Evolutionary conservation across 2,113 vertebrate genomes (phyloP), one percentile per base, ranked within the genome.

Genomic region (Melanerpes aurifrons): DNA sequence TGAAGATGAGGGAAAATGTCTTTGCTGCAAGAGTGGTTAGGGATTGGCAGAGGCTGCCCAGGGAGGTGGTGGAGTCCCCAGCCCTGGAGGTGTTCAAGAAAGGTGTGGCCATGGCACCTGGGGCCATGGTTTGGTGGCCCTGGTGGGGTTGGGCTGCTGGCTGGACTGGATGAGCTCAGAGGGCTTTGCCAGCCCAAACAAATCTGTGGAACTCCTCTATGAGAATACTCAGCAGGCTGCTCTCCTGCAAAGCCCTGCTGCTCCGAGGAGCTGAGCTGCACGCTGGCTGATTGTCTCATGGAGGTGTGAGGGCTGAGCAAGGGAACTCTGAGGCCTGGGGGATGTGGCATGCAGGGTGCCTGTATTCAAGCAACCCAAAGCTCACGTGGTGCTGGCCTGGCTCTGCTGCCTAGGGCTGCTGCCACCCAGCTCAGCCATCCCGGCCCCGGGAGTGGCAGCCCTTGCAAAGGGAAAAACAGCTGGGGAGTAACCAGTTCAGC

Each of bases 401-500:
- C n/a, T 29, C n/a, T 2, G 73, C 53, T 37, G 80, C 91, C 80
- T 37, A 8, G 8, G 7, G 92, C 83, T 66, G 79, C 83, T 25
- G 1, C 63, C 20, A 25, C 1, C 1, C 86, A 22, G 63, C 43
- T 64, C 47, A 22, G 61, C 77, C 5, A 0, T 9, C 48, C 77
- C 2, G 3, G 72, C 31, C 57, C 14, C 28, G 26, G 95, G 92
- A 96, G 92, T 50, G 68, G 82, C 94, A 48, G 56, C 1, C 91
- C 84, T 93, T 48, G 94, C 89, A 37, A 70, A 73, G 95, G 20
- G 0, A 82, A 90, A 92, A 81, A 16, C 89, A 75, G 63, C 87
- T 56, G 82, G 86, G 88, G 73, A 95, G 91, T 84, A 95, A 92
- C 95, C 94, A 32, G 95, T 28, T 40, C 78, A 92, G 93, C 85